Base-by-base conservation (phyloP, 1,140 invertebrate species). In the Asbolus verrucosus region DNA sequence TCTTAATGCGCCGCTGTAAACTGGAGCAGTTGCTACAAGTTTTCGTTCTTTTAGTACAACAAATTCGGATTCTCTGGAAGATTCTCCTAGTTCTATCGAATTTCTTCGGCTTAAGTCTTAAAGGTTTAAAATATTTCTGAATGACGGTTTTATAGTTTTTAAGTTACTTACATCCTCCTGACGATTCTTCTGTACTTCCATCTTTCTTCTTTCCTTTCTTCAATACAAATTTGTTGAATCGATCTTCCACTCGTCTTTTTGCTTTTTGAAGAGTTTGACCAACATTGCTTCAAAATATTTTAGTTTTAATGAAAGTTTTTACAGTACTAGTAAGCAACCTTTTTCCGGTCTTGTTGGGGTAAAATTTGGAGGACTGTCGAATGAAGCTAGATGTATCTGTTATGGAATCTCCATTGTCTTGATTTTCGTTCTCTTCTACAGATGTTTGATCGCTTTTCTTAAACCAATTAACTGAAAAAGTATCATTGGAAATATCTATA, bases 171-270 rank as follows among this genome's bases (percentile, higher is more conserved):
- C 91, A 90, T 78, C 85, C 89, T 73, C 91, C 90, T 69, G 90
- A 88, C 9, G 89, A 85, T 80, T 95, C 94, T 84, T 96, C 94
- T 67, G 91, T 88, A 78, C 91, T 94, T 16, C 92, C 91, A 80
- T 94, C 92, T 81, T 94, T 93, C 80, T 93, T 94, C 76, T 92
- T 92, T 2, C 92, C 91, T 80, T 93, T 93, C 63, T 87, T 85
- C 33, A 90, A 80, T 8, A 85, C 86, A 72, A 89, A 87, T 81
- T 88, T 85, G 76, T 88, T 92, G 46, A 96, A 84, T 77, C 94
- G 89, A 80, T 94, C 91, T 84, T 96, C 94, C 75, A 97, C 89
- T 75, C 93, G 81, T 76, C 92, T 88, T 79, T 92, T 90, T 6
- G 94, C 94, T 80, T 91, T 91, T 78, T 90, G 87, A 14, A 94